Evolutionary conservation across 2,797 vertebrate species (phyloP).

Genomic region (Percopsis omiscomaycus): DNA sequence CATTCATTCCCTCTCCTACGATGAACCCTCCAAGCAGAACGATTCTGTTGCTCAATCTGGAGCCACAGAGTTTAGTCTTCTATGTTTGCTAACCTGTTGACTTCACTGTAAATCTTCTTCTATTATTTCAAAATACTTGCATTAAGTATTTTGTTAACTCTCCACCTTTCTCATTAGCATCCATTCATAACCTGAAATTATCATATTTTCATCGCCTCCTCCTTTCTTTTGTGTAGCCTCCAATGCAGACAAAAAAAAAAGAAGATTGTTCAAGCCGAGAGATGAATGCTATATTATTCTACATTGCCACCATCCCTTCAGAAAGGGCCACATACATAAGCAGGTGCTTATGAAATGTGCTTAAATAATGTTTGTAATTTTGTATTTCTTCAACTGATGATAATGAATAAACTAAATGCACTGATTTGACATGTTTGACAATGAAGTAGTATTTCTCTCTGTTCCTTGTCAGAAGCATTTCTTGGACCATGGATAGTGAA

Average conservation of each 20-base stretch:
- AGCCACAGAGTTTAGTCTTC: slow-evolving; percentile 54
- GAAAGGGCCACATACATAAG: slow-evolving; percentile 2
- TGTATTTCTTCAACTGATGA: neutral
- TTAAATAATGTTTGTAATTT: neutral
- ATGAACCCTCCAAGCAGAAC: too few relatives aligned
- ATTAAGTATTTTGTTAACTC: too few relatives aligned
- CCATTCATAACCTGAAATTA: too few relatives aligned
- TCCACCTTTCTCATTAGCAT: too few relatives aligned
- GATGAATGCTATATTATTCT: slow-evolving; percentile 60
- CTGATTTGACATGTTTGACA: neutral
- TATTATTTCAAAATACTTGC: neutral
- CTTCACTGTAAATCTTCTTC: slow-evolving; percentile 56
- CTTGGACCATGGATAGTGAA: neutral
- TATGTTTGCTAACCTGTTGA: slow-evolving; percentile 68
- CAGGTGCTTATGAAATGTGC: slow-evolving; percentile 24
- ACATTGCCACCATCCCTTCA: neutral
- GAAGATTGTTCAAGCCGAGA: slow-evolving; percentile 44
- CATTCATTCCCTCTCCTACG: too few relatives aligned
- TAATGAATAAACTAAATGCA: neutral
- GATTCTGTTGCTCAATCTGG: slow-evolving; percentile 25
- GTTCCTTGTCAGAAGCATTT: slow-evolving; percentile 17
- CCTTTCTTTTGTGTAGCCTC: too few relatives aligned
- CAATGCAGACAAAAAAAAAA: neutral
- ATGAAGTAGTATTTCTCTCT: slow-evolving; percentile 8
- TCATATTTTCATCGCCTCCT: too few relatives aligned